Conservation (phyloP, 2,113 vertebrate species). For the Pollimyrus isidori region DNA sequence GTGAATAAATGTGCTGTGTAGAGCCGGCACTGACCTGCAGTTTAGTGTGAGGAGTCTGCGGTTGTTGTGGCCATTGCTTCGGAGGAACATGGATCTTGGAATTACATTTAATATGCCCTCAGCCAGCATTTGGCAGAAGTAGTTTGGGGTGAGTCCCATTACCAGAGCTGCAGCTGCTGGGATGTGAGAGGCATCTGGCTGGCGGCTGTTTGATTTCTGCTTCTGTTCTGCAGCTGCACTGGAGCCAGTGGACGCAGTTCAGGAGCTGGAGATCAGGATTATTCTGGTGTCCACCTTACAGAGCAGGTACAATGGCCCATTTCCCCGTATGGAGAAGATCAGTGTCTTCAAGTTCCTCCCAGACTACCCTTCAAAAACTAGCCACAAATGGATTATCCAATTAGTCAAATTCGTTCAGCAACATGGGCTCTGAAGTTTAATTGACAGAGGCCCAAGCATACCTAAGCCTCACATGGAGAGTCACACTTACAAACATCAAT, state of each 20-base stretch:
- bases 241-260: not conserved
- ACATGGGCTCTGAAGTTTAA: not conserved
- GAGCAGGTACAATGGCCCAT: not conserved
- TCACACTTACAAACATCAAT: not conserved
- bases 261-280: not conserved
- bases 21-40: not conserved
- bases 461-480: not conserved
- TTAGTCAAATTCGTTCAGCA: not conserved
- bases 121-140: not conserved
- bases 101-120: not conserved
- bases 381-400: not conserved
- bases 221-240: not conserved
- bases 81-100: not conserved
- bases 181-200: not conserved
- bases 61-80: not conserved
- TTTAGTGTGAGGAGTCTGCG: not conserved
- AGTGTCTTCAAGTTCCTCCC: not conserved
- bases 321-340: not conserved
- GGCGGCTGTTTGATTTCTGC: not conserved
- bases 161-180: not conserved
- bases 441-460: not conserved
- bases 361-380: not conserved
- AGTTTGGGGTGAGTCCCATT: not conserved
- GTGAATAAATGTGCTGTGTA: not conserved
- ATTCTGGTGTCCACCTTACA: not conserved